Evolutionary conservation across 2,113 vertebrate genomes (phyloP).

Genomic region (Piliocolobus tephrosceles): DNA sequence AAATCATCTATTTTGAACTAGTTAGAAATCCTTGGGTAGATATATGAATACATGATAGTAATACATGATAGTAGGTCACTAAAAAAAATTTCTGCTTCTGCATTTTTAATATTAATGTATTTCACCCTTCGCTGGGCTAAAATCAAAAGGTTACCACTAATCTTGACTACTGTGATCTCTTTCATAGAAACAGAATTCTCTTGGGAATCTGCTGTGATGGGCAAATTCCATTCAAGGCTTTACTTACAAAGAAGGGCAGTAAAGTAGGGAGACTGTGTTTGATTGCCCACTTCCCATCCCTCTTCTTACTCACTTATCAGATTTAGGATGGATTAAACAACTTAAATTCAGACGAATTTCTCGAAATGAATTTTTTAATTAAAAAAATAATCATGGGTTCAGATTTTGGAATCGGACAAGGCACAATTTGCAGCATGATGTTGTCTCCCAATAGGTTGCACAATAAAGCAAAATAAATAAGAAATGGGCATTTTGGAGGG

Average conservation of each 20-base stretch:
- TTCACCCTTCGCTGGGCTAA: slow-evolving; percentile 70
- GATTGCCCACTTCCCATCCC: slow-evolving; percentile 56
- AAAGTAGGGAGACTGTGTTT: slow-evolving; percentile 57
- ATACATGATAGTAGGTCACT: neutral
- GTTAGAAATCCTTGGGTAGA: slow-evolving; percentile 19
- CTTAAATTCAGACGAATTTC: slow-evolving; percentile 28
- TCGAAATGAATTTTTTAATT: slow-evolving; percentile 63
- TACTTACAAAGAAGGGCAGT: slow-evolving; percentile 68
- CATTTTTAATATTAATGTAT: slow-evolving; percentile 71
- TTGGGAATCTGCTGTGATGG: slow-evolving; percentile 61
- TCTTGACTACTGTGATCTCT: slow-evolving; percentile 69
- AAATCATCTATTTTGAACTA: slow-evolving; percentile 39
- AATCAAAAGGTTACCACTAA: slow-evolving; percentile 76
- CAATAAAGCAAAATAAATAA: slow-evolving; percentile 34
- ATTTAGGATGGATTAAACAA: slow-evolving; percentile 48
- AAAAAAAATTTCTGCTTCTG: slow-evolving; percentile 42
- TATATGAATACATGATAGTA: neutral
- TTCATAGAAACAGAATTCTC: slow-evolving; percentile 72
- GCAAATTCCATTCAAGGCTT: slow-evolving; percentile 68
- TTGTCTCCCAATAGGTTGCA: neutral
- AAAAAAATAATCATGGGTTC: slow-evolving; percentile 46
- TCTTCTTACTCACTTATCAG: slow-evolving; percentile 41
- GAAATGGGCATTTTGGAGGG: slow-evolving; percentile 43
- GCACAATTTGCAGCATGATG: neutral
- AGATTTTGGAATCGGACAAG: neutral